These are phyloP conservation scores for Thereva nobilitata DNA, from an alignment of 2,888 invertebrate species.

Conservation along the genomic window DNA sequence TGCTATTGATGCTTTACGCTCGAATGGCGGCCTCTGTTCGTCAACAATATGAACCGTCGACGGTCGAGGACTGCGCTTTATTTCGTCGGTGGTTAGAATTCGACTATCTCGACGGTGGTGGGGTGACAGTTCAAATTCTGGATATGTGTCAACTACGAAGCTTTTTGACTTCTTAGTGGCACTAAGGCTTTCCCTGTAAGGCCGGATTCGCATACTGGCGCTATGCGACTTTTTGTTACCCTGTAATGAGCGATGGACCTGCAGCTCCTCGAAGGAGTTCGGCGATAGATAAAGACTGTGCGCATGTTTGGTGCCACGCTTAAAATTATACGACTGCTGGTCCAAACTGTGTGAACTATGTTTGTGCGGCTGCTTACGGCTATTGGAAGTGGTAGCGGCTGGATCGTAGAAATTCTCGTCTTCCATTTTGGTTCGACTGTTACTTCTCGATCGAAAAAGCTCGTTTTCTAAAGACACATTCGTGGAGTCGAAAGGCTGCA, in stretches of 20 bases:
- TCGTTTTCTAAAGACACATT: constrained; percentile 57
- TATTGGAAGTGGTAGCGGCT: constrained; percentile 27
- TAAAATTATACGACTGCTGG: constrained; percentile 53
- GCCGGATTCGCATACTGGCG: constrained; percentile 56
- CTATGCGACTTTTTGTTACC: constrained; percentile 54
- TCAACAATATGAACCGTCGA: constrained; percentile 51
- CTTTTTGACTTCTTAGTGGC: constrained; percentile 59
- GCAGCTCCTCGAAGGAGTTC: constrained; percentile 56
- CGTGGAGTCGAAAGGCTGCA: constrained; percentile 50
- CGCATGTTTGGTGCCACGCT: constrained; percentile 56
- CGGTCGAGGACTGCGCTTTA: constrained; percentile 57
- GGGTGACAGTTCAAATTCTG: constrained; percentile 56
- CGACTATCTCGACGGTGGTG: constrained; percentile 54
- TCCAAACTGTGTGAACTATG: constrained; percentile 58
- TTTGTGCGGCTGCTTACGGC: constrained; percentile 50
- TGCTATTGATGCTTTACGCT: constrained; percentile 54
- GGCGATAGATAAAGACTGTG: constrained; percentile 58
- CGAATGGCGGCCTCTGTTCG: constrained; percentile 57
- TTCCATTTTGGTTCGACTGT: constrained; percentile 56
- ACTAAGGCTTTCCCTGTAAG: constrained; percentile 56
- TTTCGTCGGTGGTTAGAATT: constrained; percentile 53
- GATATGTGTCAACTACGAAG: constrained; percentile 56
- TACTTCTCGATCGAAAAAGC: constrained; percentile 52
- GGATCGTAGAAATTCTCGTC: constrained; percentile 53
- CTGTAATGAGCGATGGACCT: constrained; percentile 55